phyloP scores from a whole-genome alignment of 2,113 vertebrate genomes.

The Ornithorhynchus anatinus region DNA sequence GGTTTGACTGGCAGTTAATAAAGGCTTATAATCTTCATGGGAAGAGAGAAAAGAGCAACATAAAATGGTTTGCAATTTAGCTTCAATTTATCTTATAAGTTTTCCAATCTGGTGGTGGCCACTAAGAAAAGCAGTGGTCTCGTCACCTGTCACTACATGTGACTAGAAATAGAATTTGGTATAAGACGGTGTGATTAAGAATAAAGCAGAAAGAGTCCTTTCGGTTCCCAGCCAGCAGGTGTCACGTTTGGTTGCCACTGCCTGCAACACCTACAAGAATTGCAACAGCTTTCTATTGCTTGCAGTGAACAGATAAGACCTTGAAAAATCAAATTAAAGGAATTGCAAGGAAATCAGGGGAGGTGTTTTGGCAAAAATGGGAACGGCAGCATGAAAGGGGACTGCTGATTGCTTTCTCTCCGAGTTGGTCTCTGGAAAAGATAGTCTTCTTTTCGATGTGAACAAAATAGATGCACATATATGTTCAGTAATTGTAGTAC shows the following conservation, averaged over 20 bases:
- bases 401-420: rapidly evolving
- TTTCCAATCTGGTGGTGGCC: rapidly evolving
- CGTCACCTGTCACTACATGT: not conserved
- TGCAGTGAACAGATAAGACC: rapidly evolving
- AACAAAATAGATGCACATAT: too few relatives aligned
- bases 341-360: rapidly evolving
- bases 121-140: rapidly evolving
- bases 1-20: too few relatives aligned
- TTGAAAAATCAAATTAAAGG: rapidly evolving
- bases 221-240: slow-evolving; percentile 48
- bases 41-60: too few relatives aligned
- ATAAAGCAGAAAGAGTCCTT: not conserved
- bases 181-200: not conserved
- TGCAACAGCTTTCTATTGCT: rapidly evolving
- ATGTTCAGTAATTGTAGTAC: not conserved
- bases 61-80: not conserved
- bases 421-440: too few relatives aligned
- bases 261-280: not conserved
- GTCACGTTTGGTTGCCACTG: slow-evolving; percentile 44
- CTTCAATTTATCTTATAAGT: rapidly evolving
- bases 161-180: not conserved
- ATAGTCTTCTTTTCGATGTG: too few relatives aligned
- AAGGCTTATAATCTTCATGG: too few relatives aligned
- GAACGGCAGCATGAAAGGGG: rapidly evolving
- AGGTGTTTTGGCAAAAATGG: rapidly evolving